Evolutionary conservation across 2,113 vertebrate genomes (phyloP).

Genomic region (Oryzias woworae): DNA sequence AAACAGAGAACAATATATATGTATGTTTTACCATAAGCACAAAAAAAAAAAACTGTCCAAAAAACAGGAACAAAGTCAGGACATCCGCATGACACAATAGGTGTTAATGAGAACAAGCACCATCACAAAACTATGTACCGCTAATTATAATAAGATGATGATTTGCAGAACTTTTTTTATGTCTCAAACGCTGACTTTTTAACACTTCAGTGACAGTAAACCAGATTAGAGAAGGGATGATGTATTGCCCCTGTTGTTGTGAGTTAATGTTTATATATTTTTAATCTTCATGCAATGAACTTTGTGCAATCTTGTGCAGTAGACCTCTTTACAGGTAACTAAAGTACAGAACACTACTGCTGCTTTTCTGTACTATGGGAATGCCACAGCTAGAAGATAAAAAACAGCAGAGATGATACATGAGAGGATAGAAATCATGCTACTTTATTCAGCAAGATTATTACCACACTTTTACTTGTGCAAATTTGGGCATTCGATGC

Average conservation of each 20-base stretch:
- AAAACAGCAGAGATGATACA: background rate
- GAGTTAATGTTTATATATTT: constrained; percentile 37
- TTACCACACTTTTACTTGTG: no score
- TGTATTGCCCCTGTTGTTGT: background rate
- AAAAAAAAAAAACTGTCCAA: no score
- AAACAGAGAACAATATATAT: background rate
- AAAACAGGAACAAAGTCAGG: no score
- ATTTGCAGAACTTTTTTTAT: background rate
- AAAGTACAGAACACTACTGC: constrained; percentile 3
- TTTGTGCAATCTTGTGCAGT: constrained; percentile 10
- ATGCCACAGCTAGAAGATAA: background rate
- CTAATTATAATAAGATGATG: no score
- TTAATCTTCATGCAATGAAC: constrained; percentile 15
- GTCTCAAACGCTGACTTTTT: background rate
- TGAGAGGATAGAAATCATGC: no score
- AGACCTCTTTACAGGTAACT: constrained; percentile 19
- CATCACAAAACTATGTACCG: no score
- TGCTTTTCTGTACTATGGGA: background rate
- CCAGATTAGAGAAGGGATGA: background rate
- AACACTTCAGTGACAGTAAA: constrained; percentile 1
- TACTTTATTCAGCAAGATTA: no score
- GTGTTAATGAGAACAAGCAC: no score
- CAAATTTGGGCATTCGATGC: no score
- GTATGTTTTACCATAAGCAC: no score
- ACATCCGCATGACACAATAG: no score